A percentile compares a stretch with the other conserved stretches of the same genome.
phyloP scores from a whole-genome alignment of 1,140 invertebrate genomes.

The Cylas formicarius region DNA sequence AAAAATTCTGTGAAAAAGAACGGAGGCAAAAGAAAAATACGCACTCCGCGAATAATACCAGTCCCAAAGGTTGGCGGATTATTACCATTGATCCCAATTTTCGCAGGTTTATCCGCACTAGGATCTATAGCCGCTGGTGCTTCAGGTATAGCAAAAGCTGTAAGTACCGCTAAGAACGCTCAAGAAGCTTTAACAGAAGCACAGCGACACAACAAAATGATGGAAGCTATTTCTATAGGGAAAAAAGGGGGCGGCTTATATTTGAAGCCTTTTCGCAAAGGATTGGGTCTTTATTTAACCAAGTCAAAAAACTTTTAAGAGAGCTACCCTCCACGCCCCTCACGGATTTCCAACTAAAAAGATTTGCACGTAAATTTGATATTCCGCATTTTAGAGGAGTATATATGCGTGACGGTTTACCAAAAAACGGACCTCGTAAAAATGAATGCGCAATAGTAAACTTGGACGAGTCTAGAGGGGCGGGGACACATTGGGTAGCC shows the following conservation, averaged over 20 bases:
- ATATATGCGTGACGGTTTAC: slow-evolving; percentile 36
- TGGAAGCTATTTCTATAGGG: slow-evolving; percentile 34
- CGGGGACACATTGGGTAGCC: slow-evolving; percentile 40
- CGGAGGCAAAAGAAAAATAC: slow-evolving; percentile 14
- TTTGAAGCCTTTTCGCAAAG: slow-evolving; percentile 24
- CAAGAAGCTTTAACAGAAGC: slow-evolving; percentile 30
- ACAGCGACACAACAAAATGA: slow-evolving; percentile 35
- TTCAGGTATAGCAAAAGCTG: slow-evolving; percentile 33
- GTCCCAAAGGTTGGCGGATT: slow-evolving; percentile 37
- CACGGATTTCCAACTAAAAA: slow-evolving; percentile 28
- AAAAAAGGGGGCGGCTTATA: slow-evolving; percentile 32
- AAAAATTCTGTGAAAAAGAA: too few relatives aligned
- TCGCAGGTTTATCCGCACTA: slow-evolving; percentile 37
- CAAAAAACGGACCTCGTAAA: slow-evolving; percentile 17
- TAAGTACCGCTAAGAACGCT: slow-evolving; percentile 29
- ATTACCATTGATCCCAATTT: slow-evolving; percentile 38
- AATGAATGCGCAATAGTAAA: slow-evolving; percentile 38
- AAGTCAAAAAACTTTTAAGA: slow-evolving; percentile 26
- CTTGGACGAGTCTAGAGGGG: slow-evolving; percentile 30
- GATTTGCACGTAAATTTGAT: slow-evolving; percentile 18
- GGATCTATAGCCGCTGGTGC: slow-evolving; percentile 34
- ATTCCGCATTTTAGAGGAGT: slow-evolving; percentile 37
- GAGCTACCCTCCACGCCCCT: slow-evolving; percentile 26
- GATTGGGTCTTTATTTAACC: not conserved
- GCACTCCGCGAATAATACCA: slow-evolving; percentile 34